Conservation (phyloP, 23 tunicate genomes). For the Corella eumyota region DNA sequence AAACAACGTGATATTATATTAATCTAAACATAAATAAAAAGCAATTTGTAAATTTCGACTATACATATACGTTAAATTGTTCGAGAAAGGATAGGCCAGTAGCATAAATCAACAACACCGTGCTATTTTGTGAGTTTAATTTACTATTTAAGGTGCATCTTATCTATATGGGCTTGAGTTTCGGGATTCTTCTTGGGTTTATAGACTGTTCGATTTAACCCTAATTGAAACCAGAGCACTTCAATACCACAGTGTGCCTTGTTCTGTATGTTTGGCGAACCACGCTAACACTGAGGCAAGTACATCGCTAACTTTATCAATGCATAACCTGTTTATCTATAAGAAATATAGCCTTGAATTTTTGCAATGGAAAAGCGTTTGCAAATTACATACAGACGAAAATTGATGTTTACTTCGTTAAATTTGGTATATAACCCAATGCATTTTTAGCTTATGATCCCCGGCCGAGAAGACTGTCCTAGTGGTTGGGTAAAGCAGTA, state of each 20-base stretch:
- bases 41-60: no score
- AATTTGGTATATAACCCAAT: no score
- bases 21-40: no score
- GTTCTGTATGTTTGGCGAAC: constrained; percentile 23
- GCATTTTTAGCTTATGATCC: constrained; percentile 25
- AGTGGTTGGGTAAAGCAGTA: constrained; percentile 23
- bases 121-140: no score
- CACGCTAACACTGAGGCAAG: neutral
- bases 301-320: no score
- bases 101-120: no score
- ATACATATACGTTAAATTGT: no score
- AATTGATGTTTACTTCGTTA: neutral
- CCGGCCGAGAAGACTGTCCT: constrained; percentile 21
- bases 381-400: no score
- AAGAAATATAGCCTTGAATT: no score
- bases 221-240: constrained; percentile 4
- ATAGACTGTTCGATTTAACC: constrained; percentile 12
- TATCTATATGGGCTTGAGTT: constrained; percentile 22
- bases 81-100: no score
- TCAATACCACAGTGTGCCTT: constrained; percentile 26
- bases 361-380: no score
- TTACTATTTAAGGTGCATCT: constrained; percentile 13
- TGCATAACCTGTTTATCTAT: no score
- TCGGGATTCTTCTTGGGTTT: constrained; percentile 15
- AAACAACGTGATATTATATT: neutral